Percentiles rank a stretch among this genome's conserved stretches.
Evolutionary conservation across 2,888 invertebrate species (phyloP).

Genomic region (Napeogenes inachia): DNA sequence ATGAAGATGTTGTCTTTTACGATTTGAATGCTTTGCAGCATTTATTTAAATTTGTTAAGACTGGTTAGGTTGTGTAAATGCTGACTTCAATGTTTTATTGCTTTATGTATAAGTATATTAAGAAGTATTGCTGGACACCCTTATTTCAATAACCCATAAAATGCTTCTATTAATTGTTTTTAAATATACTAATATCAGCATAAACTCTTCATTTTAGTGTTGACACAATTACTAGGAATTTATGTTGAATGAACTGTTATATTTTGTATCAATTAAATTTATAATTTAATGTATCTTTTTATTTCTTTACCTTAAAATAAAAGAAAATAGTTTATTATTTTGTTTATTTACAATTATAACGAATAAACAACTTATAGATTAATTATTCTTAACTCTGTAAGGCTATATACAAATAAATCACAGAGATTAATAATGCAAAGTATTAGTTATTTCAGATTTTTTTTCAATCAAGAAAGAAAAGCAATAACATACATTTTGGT

Average conservation of each 20-base stretch:
- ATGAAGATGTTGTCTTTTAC: neutral
- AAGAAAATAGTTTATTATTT: neutral
- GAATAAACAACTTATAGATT: slow-evolving; percentile 3
- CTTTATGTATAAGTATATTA: slow-evolving; percentile 10
- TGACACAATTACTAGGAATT: slow-evolving; percentile 1
- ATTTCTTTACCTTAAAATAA: slow-evolving; percentile 18
- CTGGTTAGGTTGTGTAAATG: slow-evolving; percentile 29
- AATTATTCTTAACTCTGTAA: slow-evolving; percentile 33
- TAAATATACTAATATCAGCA: neutral
- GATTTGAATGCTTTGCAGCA: slow-evolving; percentile 15
- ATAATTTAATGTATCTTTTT: slow-evolving; percentile 38
- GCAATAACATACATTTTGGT: no score
- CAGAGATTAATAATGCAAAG: slow-evolving; percentile 43
- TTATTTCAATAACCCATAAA: neutral
- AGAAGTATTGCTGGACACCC: neutral
- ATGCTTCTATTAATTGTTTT: neutral
- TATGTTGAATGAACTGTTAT: slow-evolving; percentile 48
- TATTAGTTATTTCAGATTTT: slow-evolving; percentile 26
- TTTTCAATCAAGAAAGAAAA: neutral
- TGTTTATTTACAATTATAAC: slow-evolving; percentile 46
- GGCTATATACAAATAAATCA: slow-evolving; percentile 58
- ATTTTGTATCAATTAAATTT: slow-evolving; percentile 67
- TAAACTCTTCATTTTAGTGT: slow-evolving; percentile 1
- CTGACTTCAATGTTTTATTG: slow-evolving; percentile 19
- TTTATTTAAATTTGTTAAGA: slow-evolving; percentile 18